phyloP scores from a whole-genome alignment of 2,113 vertebrate genomes.

The Sinocyclocheilus rhinocerous region DNA sequence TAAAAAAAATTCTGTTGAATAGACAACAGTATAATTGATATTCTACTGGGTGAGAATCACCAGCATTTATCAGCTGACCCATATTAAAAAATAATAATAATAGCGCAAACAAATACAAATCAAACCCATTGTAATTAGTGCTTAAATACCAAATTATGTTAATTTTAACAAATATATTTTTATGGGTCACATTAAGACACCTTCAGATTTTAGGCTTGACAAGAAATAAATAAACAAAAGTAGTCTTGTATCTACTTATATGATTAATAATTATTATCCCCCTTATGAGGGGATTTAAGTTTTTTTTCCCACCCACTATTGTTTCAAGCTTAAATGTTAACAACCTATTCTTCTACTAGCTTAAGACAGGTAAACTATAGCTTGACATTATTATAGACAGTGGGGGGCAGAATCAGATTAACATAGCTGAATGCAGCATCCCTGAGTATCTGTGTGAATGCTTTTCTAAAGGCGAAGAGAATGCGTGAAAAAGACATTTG shows the following conservation, averaged over 20 bases:
- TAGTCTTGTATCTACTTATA: neutral
- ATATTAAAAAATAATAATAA: neutral
- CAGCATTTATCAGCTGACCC: neutral
- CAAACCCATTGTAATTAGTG: neutral
- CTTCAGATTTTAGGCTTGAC: neutral
- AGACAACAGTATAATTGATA: neutral
- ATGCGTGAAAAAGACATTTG: conserved; percentile 8
- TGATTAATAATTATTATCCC: neutral
- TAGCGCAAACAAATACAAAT: neutral
- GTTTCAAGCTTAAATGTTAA: neutral
- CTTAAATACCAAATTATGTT: neutral
- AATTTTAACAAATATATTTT: neutral
- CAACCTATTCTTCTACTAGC: neutral
- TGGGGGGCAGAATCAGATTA: neutral
- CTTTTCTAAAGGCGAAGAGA: conserved; percentile 9
- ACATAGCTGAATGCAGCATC: too few relatives aligned
- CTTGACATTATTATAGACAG: neutral
- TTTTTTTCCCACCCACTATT: neutral
- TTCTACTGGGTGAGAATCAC: neutral
- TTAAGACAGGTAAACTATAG: neutral
- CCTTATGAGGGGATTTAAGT: neutral
- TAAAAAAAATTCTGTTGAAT: neutral
- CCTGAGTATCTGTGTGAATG: conserved; percentile 1
- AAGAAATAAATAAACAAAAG: neutral
- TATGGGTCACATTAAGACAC: neutral